These are phyloP conservation scores for Xiphophorus hellerii DNA, from an alignment of 2,113 vertebrate species.

Conservation along the genomic window DNA sequence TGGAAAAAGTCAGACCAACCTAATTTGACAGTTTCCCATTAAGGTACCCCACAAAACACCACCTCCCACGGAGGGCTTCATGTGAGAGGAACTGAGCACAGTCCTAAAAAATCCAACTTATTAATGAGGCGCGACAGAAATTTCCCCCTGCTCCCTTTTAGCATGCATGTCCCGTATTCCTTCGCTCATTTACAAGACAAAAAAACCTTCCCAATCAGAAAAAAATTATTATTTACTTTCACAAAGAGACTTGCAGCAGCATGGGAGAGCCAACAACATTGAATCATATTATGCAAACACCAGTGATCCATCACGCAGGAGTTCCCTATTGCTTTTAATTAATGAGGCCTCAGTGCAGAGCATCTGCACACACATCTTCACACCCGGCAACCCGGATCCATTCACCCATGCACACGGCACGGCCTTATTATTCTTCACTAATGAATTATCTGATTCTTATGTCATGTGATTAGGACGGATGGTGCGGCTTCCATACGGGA, in stretches of 20 bases:
- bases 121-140: slow-evolving; percentile 28
- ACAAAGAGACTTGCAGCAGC: slow-evolving; percentile 6
- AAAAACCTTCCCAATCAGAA: slow-evolving; percentile 45
- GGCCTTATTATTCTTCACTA: slow-evolving; percentile 69
- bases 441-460: slow-evolving; percentile 71
- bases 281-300: slow-evolving; percentile 67
- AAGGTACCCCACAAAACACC: slow-evolving; percentile 42
- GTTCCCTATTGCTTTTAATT: slow-evolving; percentile 73
- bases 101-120: slow-evolving; percentile 43
- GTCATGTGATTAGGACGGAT: slow-evolving; percentile 39
- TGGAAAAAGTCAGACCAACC: slow-evolving; percentile 27
- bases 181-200: slow-evolving; percentile 35
- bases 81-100: slow-evolving; percentile 12
- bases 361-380: slow-evolving; percentile 33
- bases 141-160: slow-evolving; percentile 8
- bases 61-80: slow-evolving; percentile 32
- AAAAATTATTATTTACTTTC: slow-evolving; percentile 10
- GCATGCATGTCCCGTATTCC: slow-evolving; percentile 36
- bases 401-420: slow-evolving; percentile 20
- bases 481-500: slow-evolving; percentile 13
- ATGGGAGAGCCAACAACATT: slow-evolving; percentile 13
- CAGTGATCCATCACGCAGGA: slow-evolving; percentile 70
- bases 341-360: slow-evolving; percentile 55
- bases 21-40: slow-evolving; percentile 42
- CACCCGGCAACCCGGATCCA: slow-evolving; percentile 24